Evolutionary conservation across 2,888 invertebrate genomes (phyloP).

Genomic region (Drosophila neotestacea): DNA sequence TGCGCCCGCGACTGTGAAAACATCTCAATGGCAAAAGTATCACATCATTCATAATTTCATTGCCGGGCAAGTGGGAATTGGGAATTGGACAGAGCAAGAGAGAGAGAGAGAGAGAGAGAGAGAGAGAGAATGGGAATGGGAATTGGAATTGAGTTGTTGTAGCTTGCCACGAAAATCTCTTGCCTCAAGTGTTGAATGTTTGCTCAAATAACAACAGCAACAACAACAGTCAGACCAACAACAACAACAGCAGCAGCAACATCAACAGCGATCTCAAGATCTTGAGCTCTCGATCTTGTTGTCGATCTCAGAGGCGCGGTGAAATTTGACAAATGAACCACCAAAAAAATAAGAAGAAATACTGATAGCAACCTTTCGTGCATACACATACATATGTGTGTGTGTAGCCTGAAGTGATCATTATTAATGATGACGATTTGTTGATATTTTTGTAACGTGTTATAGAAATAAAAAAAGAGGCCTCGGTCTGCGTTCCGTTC

Average conservation of each 20-base stretch:
- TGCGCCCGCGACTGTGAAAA: conserved; percentile 81
- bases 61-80: conserved; percentile 64
- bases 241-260: conserved; percentile 38
- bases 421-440: conserved; percentile 85
- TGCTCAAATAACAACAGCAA: conserved; percentile 78
- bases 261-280: conserved; percentile 52
- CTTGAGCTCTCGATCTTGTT: conserved; percentile 60
- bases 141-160: conserved; percentile 77
- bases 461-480: conserved; percentile 67
- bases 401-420: conserved; percentile 79
- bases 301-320: conserved; percentile 73
- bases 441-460: conserved; percentile 84
- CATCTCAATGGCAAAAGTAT: conserved; percentile 80
- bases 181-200: conserved; percentile 80
- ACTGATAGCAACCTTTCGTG: conserved; percentile 47
- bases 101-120: conserved; percentile 6
- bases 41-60: conserved; percentile 83
- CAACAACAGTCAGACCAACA: conserved; percentile 34
- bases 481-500: conserved; percentile 41
- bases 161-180: conserved; percentile 77
- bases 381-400: conserved; percentile 14
- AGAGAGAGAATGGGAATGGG: conserved; percentile 47
- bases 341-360: conserved; percentile 41
- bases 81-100: conserved; percentile 21
- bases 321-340: conserved; percentile 80